Percentiles rank a stretch among this genome's conserved stretches.
phyloP scores from a whole-genome alignment of 1,140 invertebrate species.

The Pseudomyrmex dendroicus region DNA sequence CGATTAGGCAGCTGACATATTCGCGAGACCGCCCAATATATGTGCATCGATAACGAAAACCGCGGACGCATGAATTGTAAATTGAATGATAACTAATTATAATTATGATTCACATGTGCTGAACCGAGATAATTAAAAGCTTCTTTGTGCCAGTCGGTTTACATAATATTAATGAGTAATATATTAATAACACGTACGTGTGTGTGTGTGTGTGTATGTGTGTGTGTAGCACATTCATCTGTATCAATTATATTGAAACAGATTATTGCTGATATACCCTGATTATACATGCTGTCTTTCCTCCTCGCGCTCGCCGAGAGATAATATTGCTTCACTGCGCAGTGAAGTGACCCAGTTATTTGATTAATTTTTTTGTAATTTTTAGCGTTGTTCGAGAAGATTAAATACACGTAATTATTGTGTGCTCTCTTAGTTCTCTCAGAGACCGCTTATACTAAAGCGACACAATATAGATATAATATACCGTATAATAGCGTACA shows the following conservation, averaged over 20 bases:
- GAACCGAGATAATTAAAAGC: constrained; percentile 18
- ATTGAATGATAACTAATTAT: background rate
- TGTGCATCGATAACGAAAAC: constrained; percentile 42
- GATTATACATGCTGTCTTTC: background rate
- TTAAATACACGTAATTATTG: background rate
- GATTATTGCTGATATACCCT: constrained; percentile 2
- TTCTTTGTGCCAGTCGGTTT: background rate
- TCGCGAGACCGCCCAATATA: background rate
- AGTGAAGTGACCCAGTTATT: background rate
- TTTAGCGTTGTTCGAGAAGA: no score
- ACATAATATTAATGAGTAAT: background rate
- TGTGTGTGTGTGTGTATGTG: no score
- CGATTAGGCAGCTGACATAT: constrained; percentile 32
- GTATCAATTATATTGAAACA: no score
- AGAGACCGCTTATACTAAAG: background rate
- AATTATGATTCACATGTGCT: no score
- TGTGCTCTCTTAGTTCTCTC: no score
- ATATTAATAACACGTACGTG: background rate
- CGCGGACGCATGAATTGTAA: background rate
- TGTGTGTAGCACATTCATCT: no score
- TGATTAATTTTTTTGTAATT: constrained; percentile 1
- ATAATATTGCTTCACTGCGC: background rate
- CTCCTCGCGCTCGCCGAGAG: no score
- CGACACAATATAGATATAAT: constrained; percentile 6
- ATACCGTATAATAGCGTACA: background rate